Base-by-base conservation (phyloP, 2,113 vertebrate species). In the Mesembrinibis cayennensis region DNA sequence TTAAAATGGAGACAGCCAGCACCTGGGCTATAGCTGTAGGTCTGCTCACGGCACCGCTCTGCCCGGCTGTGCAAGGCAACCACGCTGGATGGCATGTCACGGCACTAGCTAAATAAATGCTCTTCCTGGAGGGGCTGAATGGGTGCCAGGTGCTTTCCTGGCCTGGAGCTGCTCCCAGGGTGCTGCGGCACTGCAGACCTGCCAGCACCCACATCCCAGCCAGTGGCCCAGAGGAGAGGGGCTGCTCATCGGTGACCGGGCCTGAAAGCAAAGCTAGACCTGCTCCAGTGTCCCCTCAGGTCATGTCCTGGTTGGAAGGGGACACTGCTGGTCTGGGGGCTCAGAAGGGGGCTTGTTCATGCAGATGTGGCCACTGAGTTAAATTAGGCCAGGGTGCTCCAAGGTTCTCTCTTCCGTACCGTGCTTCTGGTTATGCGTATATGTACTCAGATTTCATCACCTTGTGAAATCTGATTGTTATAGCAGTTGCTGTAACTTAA, bases 11-110 rank as follows among this genome's bases (percentile, higher is more conserved):
- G 22, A 6, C 27, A 26, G 70, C 6, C 36, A 30, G 21, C 23
- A 10, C 19, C 23, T 25, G 23, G 44, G 38, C 59, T 32, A 3
- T 10, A 58, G 63, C 56, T 1, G 0, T 0, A 12, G 19, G 5
- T 22, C 10, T 20, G 13, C 4, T 52, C 29, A 4, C 1, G 9
- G 89, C 38, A 55, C 36, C 32, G 14, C 78, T 38, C 3, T 62
- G 22, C 50, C n/a, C 87, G 76, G 77, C 17, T 76, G 70, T 34
- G 66, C 40, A 25, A 61, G 40, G 56, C 67, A n/a, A 0, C 53
- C 59, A 7, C 21, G 63, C 83, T 63, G 87, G 38, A 16, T 26
- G 34, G 30, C 50, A 7, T 11, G 52, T 14, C 38, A 5, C 36
- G 17, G 38, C 8, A 6, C 27, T 3, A 4, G 1, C 72, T 16